phyloP scores from a whole-genome alignment of 2,113 vertebrate genomes.

The Lasiurus cinereus region DNA sequence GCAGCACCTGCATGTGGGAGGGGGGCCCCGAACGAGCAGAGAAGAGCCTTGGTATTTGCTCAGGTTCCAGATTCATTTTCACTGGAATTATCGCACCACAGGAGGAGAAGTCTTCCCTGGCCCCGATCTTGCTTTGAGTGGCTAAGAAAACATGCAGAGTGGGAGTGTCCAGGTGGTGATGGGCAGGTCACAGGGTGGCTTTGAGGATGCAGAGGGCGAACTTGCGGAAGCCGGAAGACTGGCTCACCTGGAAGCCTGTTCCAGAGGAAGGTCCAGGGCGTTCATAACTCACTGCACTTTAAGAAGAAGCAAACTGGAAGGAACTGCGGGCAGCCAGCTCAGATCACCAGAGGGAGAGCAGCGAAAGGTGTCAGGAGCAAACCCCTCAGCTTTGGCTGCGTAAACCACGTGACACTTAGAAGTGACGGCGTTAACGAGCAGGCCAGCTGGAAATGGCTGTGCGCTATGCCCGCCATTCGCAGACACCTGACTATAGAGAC shows the following conservation, averaged over 20 bases:
- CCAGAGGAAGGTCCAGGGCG: rapidly evolving
- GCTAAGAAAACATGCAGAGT: not conserved
- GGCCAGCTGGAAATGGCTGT: rapidly evolving
- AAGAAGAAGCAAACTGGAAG: not conserved
- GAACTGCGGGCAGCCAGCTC: not conserved
- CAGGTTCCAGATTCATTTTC: not conserved
- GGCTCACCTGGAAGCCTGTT: rapidly evolving
- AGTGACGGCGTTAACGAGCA: rapidly evolving
- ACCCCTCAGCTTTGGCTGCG: rapidly evolving
- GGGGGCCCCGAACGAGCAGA: rapidly evolving
- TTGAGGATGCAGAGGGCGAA: not conserved
- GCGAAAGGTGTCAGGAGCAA: rapidly evolving
- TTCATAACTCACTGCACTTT: rapidly evolving
- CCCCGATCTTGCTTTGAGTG: not conserved
- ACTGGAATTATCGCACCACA: rapidly evolving
- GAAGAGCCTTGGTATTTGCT: not conserved
- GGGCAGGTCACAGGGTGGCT: rapidly evolving
- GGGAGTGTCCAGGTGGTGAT: rapidly evolving
- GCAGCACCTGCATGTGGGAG: not conserved
- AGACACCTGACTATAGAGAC: rapidly evolving
- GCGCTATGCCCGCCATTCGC: rapidly evolving
- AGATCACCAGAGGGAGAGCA: not conserved
- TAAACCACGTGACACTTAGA: rapidly evolving
- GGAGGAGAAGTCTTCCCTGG: rapidly evolving
- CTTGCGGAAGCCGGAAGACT: rapidly evolving